Base-by-base conservation (phyloP, 1,140 invertebrate species). In the Leptinotarsa lineolata region DNA sequence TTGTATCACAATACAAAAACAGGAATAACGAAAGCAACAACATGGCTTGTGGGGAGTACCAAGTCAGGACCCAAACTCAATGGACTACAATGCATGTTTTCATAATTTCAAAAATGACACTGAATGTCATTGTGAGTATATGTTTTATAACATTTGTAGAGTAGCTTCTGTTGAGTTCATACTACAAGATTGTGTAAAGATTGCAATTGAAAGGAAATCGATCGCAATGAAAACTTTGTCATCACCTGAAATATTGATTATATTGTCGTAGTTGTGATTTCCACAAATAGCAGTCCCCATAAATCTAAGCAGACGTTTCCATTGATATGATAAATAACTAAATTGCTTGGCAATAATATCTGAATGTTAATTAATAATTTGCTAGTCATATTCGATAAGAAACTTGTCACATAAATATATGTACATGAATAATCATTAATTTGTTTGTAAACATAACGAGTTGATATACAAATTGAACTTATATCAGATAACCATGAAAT, bases 321-420 rank as follows among this genome's bases (percentile, higher is more conserved):
- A 24, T 18, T 63, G 61, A 63, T 30, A 63, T 63, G 61, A 63
- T 63, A 63, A 63, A 63, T 63, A 63, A 63, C 24, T 6, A 20
- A 63, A 63, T 63, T 63, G 20, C 61, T 63, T 18, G 24, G 61
- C 61, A 30, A 63, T 30, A 20, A 15, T 63, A 21, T 63, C 20
- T 63, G 24, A 63, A 63, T 63, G 61, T 63, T 63, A 63, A 63
- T 63, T 63, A 63, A 12, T 63, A 63, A 20, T 63, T 63, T 30
- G 21, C 61, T 63, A 15, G 20, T 15, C 20, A 21, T 15, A 63
- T 63, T 20, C 24, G 61, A 63, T 63, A 18, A 30, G 61, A 20
- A 63, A 18, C 61, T 63, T 63, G 61, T 63, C 61, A 63, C 61
- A 21, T 30, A 13, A 30, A 30, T 63, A 21, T 63, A 21, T 63